Base-by-base conservation (phyloP, 2,888 invertebrate genomes). In the Eucera pruinosa region DNA sequence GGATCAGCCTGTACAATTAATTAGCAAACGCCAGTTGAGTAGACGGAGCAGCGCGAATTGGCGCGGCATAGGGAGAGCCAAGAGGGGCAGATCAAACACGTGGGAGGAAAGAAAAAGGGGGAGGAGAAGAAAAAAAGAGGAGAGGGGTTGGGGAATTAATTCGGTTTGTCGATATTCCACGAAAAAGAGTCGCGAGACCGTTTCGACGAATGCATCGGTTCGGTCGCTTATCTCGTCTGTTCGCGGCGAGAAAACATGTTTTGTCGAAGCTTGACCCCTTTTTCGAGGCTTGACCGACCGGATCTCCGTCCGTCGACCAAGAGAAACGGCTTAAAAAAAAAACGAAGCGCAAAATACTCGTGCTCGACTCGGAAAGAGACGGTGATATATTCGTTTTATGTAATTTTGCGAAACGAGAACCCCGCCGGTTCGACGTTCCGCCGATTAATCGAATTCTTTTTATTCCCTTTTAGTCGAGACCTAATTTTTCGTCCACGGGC, bases 161-260 rank as follows among this genome's bases (percentile, higher is more conserved):
- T 62, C 27, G 50, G 50, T 39, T 62, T 15, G 62, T 13, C 62
- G 39, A 39, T 64, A 64, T 64, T 30, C 43, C 45, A 9, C 45
- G 70, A 33, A 50, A 54, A 55, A 39, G 30, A 30, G 18, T 13
- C 43, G 9, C 62, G 65, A 39, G 36, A 20, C 39, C 33, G 23
- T 58, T 25, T 41, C 57, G 25, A 9, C 15, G 65, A 71, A 43
- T 72, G 77, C 60, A 71, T 23, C 61, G 33, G 33, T 33, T 33
- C 7, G 3, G 36, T 60, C 20, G 20, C 58, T 78, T 80, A 78
- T 80, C 74, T 50, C n/a, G n/a, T 36, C 23, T 23, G 20, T 25
- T 13, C 18, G 25, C 18, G 27, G 55, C 45, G 73, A 70, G 65
- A 70, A 81, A 84, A 81, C 70, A 79, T 79, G 70, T 84, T 84